phyloP scores from a whole-genome alignment of 1,140 invertebrate species.

The Chrysomallon squamiferum region DNA sequence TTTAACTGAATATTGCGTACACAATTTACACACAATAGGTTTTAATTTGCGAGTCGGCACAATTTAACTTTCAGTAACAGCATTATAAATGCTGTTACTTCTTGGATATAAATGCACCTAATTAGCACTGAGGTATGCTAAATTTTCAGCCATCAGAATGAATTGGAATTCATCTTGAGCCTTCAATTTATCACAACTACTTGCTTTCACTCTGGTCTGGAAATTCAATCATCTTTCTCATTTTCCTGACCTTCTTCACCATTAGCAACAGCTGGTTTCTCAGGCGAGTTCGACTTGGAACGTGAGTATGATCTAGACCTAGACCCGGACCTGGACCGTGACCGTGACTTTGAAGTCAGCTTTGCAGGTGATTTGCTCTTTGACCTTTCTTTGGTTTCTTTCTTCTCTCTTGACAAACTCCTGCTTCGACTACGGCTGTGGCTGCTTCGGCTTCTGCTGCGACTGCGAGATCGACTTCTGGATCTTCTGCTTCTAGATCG shows the following conservation, averaged over 20 bases:
- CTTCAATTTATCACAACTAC: too few species aligned
- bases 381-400: slow-evolving; percentile 10
- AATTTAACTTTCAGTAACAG: too few species aligned
- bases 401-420: slow-evolving; percentile 27
- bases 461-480: slow-evolving; percentile 32
- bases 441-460: slow-evolving; percentile 44
- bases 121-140: too few species aligned
- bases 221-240: slow-evolving; percentile 3
- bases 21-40: too few species aligned
- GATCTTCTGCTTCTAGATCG: slow-evolving; percentile 24
- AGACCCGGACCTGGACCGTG: slow-evolving; percentile 1
- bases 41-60: too few species aligned
- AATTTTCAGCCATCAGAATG: too few species aligned
- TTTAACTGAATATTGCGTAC: too few species aligned
- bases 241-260: background rate
- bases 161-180: too few species aligned
- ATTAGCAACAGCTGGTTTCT: background rate
- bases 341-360: slow-evolving; percentile 32
- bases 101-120: too few species aligned
- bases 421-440: slow-evolving; percentile 17
- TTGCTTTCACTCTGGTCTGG: too few species aligned
- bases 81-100: too few species aligned
- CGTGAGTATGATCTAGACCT: slow-evolving; percentile 66
- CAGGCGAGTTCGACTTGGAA: slow-evolving; percentile 24
- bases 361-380: slow-evolving; percentile 63